Evolutionary conservation across 2,113 vertebrate species (phyloP).

Genomic region (Trematomus loennbergii): DNA sequence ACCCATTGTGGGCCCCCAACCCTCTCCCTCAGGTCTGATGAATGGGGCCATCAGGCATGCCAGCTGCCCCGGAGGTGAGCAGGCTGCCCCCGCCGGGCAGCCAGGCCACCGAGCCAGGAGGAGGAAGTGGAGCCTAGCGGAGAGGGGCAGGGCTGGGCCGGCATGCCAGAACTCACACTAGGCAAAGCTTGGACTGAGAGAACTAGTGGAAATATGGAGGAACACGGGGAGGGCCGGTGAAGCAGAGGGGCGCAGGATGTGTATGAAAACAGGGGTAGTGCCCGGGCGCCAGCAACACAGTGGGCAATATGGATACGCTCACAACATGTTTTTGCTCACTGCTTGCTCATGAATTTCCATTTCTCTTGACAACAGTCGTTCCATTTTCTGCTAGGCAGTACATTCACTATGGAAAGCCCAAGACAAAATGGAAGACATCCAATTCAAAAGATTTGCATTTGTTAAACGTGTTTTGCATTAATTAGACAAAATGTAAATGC

Average conservation of each 20-base stretch:
- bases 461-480: constrained; percentile 40
- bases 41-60: constrained; percentile 84
- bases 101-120: constrained; percentile 67
- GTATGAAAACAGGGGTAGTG: constrained; percentile 63
- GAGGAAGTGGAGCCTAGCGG: constrained; percentile 67
- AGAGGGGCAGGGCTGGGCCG: constrained; percentile 57
- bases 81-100: constrained; percentile 76
- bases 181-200: constrained; percentile 75
- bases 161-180: constrained; percentile 81
- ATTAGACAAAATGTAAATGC: constrained; percentile 35
- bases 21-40: constrained; percentile 74
- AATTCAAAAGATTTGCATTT: constrained; percentile 23
- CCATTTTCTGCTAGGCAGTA: constrained; percentile 22
- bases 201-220: constrained; percentile 76
- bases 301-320: constrained; percentile 69
- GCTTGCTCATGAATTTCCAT: constrained; percentile 72
- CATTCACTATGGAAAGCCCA: constrained; percentile 8
- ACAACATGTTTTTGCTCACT: constrained; percentile 65
- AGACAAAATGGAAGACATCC: neutral
- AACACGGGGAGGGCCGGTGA: constrained; percentile 60
- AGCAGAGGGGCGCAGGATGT: constrained; percentile 80
- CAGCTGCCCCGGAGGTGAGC: constrained; percentile 87
- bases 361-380: constrained; percentile 64
- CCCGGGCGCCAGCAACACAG: constrained; percentile 72
- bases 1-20: constrained; percentile 54